Evolutionary conservation across 2,797 vertebrate species (phyloP).

Genomic region (Phalloptychus januarius): DNA sequence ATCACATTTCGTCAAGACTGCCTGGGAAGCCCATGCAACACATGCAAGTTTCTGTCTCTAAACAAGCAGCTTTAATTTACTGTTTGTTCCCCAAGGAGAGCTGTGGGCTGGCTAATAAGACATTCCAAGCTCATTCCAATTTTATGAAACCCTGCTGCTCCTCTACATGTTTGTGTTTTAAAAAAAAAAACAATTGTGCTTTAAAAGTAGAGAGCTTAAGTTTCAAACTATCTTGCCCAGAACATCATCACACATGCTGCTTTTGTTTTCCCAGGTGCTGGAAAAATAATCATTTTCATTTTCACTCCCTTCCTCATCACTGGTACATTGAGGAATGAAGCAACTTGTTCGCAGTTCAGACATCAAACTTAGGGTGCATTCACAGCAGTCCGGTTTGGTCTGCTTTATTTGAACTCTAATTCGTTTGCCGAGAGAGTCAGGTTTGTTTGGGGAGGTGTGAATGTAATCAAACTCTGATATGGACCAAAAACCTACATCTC

Average conservation of each 20-base stretch:
- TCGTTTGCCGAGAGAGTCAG: too few relatives aligned
- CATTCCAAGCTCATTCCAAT: not conserved
- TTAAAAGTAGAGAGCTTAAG: not conserved
- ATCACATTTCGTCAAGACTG: constrained; percentile 56
- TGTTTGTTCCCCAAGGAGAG: constrained; percentile 27
- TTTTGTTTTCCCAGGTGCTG: not conserved
- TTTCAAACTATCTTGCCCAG: not conserved
- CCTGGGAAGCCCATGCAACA: constrained; percentile 24
- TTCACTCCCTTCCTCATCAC: not conserved
- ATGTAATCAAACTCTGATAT: too few relatives aligned
- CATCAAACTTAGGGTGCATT: not conserved
- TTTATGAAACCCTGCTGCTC: not conserved
- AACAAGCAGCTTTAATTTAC: constrained; percentile 52
- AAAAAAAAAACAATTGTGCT: not conserved
- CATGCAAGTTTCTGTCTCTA: constrained; percentile 19
- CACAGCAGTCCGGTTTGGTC: too few relatives aligned
- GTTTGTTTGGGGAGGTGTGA: too few relatives aligned
- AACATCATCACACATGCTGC: not conserved
- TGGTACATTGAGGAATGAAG: not conserved
- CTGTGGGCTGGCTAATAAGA: constrained; percentile 37
- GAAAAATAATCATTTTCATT: not conserved
- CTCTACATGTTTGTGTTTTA: not conserved
- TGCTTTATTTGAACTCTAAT: too few relatives aligned
- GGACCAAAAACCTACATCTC: too few relatives aligned
- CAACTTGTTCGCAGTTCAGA: not conserved